A percentile compares a stretch with the other conserved stretches of the same genome.
Evolutionary conservation across 2,113 vertebrate genomes (phyloP).

Genomic region (Australoheros scitulus): DNA sequence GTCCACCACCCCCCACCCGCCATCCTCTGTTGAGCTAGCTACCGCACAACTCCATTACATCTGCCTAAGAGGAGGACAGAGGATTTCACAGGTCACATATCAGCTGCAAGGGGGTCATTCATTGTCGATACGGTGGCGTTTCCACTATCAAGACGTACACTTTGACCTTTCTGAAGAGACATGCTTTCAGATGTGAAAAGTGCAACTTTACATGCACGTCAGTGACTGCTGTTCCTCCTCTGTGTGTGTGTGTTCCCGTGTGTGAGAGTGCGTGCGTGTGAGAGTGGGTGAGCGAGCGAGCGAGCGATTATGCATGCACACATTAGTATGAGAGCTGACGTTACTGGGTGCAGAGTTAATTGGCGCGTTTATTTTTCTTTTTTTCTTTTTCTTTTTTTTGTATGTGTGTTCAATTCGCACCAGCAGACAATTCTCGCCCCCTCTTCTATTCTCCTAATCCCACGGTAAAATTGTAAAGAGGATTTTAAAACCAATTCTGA

Average conservation of each 20-base stretch:
- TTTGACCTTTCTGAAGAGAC: conserved; percentile 43
- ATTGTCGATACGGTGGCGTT: conserved; percentile 21
- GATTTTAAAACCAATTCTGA: conserved; percentile 78
- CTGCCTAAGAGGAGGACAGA: conserved; percentile 58
- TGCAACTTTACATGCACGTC: conserved; percentile 41
- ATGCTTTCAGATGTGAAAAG: conserved; percentile 39
- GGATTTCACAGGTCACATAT: conserved; percentile 61
- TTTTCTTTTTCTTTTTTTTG: conserved; percentile 20
- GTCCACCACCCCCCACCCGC: background rate
- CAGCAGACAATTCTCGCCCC: conserved; percentile 64
- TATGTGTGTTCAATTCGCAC: conserved; percentile 71
- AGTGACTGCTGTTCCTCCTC: conserved; percentile 61
- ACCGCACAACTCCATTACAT: conserved; percentile 68
- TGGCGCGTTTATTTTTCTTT: conserved; percentile 37
- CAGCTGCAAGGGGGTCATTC: conserved; percentile 43
- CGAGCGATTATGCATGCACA: conserved; percentile 56
- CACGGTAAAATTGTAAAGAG: conserved; percentile 68
- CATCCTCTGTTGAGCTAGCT: conserved; percentile 55
- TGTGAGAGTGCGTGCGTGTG: background rate
- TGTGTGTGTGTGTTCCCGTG: conserved; percentile 16
- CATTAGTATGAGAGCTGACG: conserved; percentile 56
- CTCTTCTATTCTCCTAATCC: conserved; percentile 17
- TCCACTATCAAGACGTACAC: conserved; percentile 40
- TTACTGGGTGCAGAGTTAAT: conserved; percentile 60
- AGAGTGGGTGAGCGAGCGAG: conserved; percentile 10